phyloP scores from a whole-genome alignment of 2,888 invertebrate species.

The Clostera curtula region DNA sequence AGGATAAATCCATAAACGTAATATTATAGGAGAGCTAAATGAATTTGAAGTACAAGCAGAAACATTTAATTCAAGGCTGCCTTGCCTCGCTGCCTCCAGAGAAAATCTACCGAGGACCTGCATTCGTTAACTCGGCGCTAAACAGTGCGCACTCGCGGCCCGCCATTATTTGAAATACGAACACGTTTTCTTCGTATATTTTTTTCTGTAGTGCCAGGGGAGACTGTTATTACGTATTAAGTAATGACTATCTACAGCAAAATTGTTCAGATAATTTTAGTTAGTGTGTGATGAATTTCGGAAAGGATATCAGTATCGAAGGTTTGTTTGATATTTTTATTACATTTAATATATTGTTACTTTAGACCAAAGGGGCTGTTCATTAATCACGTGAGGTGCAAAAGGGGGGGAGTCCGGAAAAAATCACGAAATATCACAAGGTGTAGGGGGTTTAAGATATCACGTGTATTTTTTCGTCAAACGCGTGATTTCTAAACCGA shows the following conservation, averaged over 20 bases:
- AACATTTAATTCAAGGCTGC: conserved; percentile 21
- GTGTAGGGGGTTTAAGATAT: too few species aligned
- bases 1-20: too few species aligned
- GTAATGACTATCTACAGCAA: conserved; percentile 70
- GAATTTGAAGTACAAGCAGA: too few species aligned
- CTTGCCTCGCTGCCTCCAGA: conserved; percentile 23
- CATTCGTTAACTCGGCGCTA: conserved; percentile 44
- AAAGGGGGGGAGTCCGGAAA: too few species aligned
- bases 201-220: conserved; percentile 11
- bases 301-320: conserved; percentile 22
- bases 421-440: too few species aligned
- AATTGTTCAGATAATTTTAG: conserved; percentile 66
- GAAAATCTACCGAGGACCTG: conserved; percentile 32
- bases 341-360: not conserved
- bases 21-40: too few species aligned
- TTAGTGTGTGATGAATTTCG: conserved; percentile 50
- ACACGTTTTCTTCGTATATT: conserved; percentile 11
- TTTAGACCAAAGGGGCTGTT: too few species aligned
- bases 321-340: conserved; percentile 21
- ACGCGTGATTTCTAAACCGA: too few species aligned
- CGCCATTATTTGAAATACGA: conserved; percentile 14
- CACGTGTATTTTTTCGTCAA: too few species aligned
- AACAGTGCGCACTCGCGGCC: conserved; percentile 33
- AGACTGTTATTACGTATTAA: conserved; percentile 8
- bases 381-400: too few species aligned